Percentiles rank a stretch among this genome's conserved stretches.
Conservation (phyloP, 2,797 vertebrate species). For the Vultur gryphus region DNA sequence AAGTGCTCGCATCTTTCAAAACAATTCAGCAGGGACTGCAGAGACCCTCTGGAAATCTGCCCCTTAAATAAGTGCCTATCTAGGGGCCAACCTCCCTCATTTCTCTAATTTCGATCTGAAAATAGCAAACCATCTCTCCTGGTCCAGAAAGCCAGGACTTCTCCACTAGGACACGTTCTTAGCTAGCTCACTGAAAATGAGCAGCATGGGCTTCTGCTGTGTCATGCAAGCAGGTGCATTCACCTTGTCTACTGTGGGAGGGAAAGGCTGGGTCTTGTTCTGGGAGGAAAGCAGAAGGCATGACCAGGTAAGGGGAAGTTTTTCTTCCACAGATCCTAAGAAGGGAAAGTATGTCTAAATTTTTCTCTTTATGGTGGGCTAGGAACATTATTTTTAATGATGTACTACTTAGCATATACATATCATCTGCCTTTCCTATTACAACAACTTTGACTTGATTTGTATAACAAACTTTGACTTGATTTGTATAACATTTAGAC, state of each 20-base stretch:
- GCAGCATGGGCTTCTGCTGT: not conserved
- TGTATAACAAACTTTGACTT: not conserved
- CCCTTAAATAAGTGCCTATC: not conserved
- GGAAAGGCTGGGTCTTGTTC: not conserved
- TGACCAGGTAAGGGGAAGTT: not conserved
- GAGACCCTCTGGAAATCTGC: not conserved
- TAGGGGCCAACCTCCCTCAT: not conserved
- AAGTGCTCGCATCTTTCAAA: not conserved
- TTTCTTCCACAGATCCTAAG: not conserved
- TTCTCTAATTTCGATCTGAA: not conserved
- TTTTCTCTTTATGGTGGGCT: not conserved
- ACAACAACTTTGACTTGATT: not conserved
- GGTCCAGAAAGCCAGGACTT: not conserved
- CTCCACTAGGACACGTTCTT: not conserved
- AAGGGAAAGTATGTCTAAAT: not conserved
- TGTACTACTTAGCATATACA: not conserved
- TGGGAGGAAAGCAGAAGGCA: not conserved
- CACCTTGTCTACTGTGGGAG: not conserved
- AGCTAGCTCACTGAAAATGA: not conserved
- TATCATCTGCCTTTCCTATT: not conserved
- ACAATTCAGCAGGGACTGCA: not conserved
- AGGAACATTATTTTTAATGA: not conserved
- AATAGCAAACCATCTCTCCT: not conserved
- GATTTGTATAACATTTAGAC: not conserved
- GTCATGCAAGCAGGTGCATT: not conserved